phyloP scores from a whole-genome alignment of 2,797 vertebrate species.

The Phalloptychus januarius region DNA sequence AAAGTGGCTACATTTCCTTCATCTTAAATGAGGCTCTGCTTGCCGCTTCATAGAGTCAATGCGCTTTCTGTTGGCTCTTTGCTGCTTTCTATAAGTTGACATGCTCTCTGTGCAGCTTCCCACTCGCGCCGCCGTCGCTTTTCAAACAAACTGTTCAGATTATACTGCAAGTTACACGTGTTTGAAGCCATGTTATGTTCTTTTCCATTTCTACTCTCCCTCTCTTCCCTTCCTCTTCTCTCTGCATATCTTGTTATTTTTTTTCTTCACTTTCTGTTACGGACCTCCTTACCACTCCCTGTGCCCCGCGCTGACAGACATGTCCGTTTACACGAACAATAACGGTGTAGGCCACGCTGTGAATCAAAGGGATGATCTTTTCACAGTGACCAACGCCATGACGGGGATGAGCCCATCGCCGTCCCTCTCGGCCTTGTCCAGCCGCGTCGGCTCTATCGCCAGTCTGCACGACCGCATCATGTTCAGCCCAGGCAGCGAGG shows the following conservation, averaged over 20 bases:
- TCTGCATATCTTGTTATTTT: constrained; percentile 39
- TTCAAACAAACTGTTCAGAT: constrained; percentile 40
- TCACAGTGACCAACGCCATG: constrained; percentile 97
- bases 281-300: constrained; percentile 58
- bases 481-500: constrained; percentile 94
- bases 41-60: constrained; percentile 44
- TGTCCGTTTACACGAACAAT: constrained; percentile 91
- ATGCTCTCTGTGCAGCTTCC: constrained; percentile 45
- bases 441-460: constrained; percentile 92
- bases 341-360: constrained; percentile 84
- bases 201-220: constrained; percentile 75
- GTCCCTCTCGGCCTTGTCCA: constrained; percentile 93
- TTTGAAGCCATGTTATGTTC: constrained; percentile 79
- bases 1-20: constrained; percentile 1
- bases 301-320: constrained; percentile 75
- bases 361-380: constrained; percentile 93
- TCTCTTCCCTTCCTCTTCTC: constrained; percentile 57
- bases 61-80: constrained; percentile 46
- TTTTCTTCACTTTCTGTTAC: constrained; percentile 72
- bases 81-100: constrained; percentile 53
- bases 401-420: constrained; percentile 96
- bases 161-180: constrained; percentile 61
- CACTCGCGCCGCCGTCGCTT: constrained; percentile 51
- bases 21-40: constrained; percentile 52
- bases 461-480: constrained; percentile 96